A percentile compares a stretch with the other conserved stretches of the same genome.
Conservation (phyloP, 2,888 invertebrate species). For the Eugnorisma glareosa region DNA sequence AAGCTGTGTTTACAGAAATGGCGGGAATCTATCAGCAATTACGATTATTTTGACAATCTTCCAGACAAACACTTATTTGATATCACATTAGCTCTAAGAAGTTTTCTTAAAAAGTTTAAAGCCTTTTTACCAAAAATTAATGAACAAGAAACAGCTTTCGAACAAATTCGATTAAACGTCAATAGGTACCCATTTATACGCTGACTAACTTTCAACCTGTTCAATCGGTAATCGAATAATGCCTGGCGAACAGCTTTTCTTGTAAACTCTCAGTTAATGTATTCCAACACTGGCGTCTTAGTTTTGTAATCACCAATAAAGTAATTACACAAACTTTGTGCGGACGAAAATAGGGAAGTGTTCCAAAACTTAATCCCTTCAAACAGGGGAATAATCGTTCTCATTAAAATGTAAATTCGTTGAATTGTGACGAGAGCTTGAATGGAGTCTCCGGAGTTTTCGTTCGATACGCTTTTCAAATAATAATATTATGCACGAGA, state of each 20-base stretch:
- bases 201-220: constrained; percentile 67
- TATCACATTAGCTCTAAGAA: constrained; percentile 3
- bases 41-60: background rate
- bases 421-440: constrained; percentile 77
- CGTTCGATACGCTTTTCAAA: constrained; percentile 77
- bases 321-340: constrained; percentile 77
- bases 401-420: constrained; percentile 86
- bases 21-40: background rate
- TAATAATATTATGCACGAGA: constrained; percentile 82
- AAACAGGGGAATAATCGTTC: constrained; percentile 86
- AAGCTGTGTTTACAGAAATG: too few relatives aligned
- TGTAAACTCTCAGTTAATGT: constrained; percentile 72
- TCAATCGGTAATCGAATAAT: constrained; percentile 71
- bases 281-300: constrained; percentile 74
- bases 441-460: constrained; percentile 79
- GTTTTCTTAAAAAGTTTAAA: background rate
- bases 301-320: constrained; percentile 79
- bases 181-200: constrained; percentile 64
- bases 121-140: constrained; percentile 32
- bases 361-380: constrained; percentile 81
- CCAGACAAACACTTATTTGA: background rate
- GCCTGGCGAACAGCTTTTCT: constrained; percentile 70
- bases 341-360: constrained; percentile 76
- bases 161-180: constrained; percentile 58
- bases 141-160: constrained; percentile 46